A percentile compares a stretch with the other conserved stretches of the same genome.
phyloP scores from a whole-genome alignment of 2,797 vertebrate species.

The Tauraco hartlaubi region DNA sequence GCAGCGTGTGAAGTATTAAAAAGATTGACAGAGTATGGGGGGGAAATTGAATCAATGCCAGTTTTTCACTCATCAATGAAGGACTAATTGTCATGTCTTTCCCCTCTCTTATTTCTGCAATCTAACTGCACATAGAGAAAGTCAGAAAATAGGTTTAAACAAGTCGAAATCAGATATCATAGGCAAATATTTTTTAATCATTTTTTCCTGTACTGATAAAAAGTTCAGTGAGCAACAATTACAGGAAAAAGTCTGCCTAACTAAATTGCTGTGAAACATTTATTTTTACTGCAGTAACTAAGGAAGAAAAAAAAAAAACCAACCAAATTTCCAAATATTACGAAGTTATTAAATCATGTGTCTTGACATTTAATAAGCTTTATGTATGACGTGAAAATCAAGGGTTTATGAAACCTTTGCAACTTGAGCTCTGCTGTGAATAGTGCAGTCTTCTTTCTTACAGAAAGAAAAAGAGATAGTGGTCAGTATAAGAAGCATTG shows the following conservation, averaged over 20 bases:
- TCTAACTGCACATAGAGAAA: neutral
- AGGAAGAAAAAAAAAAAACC: neutral
- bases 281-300: neutral
- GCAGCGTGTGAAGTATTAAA: neutral
- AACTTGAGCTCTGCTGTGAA: neutral
- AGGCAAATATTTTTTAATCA: neutral
- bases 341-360: neutral
- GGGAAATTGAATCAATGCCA: neutral
- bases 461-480: neutral
- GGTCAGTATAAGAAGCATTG: neutral
- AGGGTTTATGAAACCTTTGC: neutral
- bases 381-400: neutral
- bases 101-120: neutral
- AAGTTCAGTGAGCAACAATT: neutral
- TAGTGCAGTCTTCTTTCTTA: neutral
- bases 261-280: neutral
- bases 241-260: neutral
- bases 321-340: neutral
- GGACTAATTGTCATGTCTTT: neutral
- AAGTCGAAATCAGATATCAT: neutral
- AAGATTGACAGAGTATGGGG: neutral
- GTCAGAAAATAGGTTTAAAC: neutral
- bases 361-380: neutral
- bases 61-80: neutral
- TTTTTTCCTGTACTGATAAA: neutral